Percentiles rank a stretch among this genome's conserved stretches.
These are phyloP conservation scores for Aradophagus sp. DNA, from an alignment of 1,140 invertebrate species.

Conservation along the genomic window DNA sequence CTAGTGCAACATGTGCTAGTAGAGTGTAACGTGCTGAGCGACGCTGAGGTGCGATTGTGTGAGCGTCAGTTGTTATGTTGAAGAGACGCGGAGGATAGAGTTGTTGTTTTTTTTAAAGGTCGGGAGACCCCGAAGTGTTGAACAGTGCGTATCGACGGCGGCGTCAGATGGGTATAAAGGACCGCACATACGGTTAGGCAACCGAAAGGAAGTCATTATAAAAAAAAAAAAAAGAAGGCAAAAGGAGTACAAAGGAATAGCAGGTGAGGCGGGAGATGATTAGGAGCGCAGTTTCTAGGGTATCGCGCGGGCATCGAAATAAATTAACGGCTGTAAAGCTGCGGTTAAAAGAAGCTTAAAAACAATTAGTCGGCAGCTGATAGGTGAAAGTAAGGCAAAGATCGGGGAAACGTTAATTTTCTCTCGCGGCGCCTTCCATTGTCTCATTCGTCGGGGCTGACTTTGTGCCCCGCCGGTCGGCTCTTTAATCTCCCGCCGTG, in stretches of 20 bases:
- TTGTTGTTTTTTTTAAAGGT: too few species aligned
- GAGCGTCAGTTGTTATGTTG: too few species aligned
- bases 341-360: constrained; percentile 43
- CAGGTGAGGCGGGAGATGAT: background rate
- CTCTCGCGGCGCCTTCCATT: constrained; percentile 4
- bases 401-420: constrained; percentile 26
- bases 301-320: constrained; percentile 8
- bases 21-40: too few species aligned
- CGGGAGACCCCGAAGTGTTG: too few species aligned
- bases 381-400: constrained; percentile 23
- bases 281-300: too few species aligned
- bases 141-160: too few species aligned
- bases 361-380: constrained; percentile 40
- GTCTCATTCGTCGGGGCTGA: constrained; percentile 6
- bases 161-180: too few species aligned
- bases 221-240: background rate
- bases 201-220: too few species aligned
- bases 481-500: constrained; percentile 17
- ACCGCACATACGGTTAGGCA: too few species aligned
- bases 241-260: background rate
- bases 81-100: too few species aligned
- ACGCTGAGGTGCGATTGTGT: too few species aligned
- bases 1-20: too few species aligned
- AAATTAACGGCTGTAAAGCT: constrained; percentile 34
- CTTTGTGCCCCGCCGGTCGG: background rate